phyloP scores from a whole-genome alignment of 1,140 invertebrate species.

The Babylonia areolata region DNA sequence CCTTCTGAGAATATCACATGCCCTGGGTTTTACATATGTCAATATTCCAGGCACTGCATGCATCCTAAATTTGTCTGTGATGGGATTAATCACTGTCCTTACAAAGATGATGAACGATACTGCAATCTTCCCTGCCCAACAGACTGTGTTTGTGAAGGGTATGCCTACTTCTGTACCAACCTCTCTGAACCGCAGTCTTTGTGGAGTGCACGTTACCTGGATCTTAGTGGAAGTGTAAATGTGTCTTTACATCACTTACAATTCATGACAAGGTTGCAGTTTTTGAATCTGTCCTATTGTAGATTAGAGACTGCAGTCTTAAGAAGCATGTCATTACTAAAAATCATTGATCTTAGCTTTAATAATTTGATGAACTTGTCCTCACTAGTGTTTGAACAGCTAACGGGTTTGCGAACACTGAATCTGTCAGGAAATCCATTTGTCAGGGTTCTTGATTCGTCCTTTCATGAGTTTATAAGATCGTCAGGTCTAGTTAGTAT shows the following conservation, averaged over 20 bases:
- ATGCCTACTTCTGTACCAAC: conserved; percentile 24
- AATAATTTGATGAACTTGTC: conserved; percentile 24
- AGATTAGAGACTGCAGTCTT: neutral
- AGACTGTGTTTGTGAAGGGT: conserved; percentile 31
- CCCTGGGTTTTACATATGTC: conserved; percentile 27
- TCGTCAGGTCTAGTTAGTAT: conserved; percentile 33
- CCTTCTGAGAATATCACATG: conserved; percentile 24
- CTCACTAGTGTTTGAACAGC: conserved; percentile 8
- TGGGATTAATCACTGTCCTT: conserved; percentile 37
- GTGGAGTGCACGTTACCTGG: conserved; percentile 22
- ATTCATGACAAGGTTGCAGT: neutral
- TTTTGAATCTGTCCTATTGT: conserved; percentile 35
- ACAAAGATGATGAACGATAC: conserved; percentile 42
- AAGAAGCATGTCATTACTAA: conserved; percentile 1
- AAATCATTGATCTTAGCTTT: conserved; percentile 36
- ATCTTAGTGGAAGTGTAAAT: neutral
- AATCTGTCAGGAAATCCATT: conserved; percentile 44
- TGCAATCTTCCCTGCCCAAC: conserved; percentile 29
- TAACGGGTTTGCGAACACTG: conserved; percentile 23
- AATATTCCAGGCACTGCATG: conserved; percentile 30
- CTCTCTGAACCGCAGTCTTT: neutral
- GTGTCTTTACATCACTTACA: neutral
- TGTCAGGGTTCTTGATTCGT: conserved; percentile 33
- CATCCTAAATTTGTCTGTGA: conserved; percentile 38
- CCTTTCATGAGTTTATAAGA: conserved; percentile 28